Conservation (phyloP, 2,797 vertebrate species). For the Ataeniobius toweri region DNA sequence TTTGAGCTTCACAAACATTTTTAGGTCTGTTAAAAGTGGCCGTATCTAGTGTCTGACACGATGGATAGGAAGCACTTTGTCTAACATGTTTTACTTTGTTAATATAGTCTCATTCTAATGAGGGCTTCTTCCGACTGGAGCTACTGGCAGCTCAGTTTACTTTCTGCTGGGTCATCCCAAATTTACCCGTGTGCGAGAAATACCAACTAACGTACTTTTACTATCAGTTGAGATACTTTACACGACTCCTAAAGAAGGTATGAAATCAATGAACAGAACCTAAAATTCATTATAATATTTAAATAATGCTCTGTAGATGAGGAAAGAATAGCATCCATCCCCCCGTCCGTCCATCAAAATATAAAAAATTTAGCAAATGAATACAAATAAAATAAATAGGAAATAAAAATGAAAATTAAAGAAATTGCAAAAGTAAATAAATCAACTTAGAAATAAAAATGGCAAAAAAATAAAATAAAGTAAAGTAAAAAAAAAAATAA, state of each 20-base stretch:
- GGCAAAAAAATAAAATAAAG: no score
- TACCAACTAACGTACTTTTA: background rate
- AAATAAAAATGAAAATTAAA: no score
- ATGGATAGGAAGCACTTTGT: background rate
- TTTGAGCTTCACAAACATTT: conserved; percentile 31
- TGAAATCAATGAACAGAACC: background rate
- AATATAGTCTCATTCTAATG: background rate
- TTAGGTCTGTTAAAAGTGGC: conserved; percentile 7
- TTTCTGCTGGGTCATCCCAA: background rate
- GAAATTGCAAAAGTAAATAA: no score
- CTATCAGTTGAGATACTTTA: background rate
- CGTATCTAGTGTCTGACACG: background rate
- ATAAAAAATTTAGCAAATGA: no score
- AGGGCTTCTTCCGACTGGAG: background rate
- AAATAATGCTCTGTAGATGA: no score
- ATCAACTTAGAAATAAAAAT: no score
- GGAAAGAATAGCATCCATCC: no score
- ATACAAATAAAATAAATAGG: no score
- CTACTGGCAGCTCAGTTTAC: background rate
- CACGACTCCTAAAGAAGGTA: background rate
- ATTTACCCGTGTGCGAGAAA: background rate
- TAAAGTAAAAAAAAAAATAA: no score
- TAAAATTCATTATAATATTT: background rate
- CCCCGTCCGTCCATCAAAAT: no score
- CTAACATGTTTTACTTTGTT: background rate